Evolutionary conservation across 2,113 vertebrate species (phyloP).

Genomic region (Saimiri boliviensis): DNA sequence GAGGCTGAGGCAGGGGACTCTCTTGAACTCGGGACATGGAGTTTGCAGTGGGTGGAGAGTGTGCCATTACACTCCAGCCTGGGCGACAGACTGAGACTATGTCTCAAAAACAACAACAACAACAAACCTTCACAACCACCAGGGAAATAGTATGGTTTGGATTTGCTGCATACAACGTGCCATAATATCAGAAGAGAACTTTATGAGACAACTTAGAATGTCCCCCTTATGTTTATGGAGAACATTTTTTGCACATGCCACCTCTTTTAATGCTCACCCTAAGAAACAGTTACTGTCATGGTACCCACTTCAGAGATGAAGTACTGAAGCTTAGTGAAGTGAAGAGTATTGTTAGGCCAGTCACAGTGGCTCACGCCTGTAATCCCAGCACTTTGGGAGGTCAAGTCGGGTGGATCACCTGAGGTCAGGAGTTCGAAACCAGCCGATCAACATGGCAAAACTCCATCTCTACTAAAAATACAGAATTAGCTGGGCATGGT

Average conservation of each 20-base stretch:
- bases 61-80: too few species aligned
- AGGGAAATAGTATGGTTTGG: background rate
- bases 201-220: background rate
- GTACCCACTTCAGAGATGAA: constrained; percentile 13
- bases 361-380: background rate
- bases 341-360: background rate
- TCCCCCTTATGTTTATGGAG: background rate
- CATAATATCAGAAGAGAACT: background rate
- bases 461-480: background rate
- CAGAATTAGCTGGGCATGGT: background rate
- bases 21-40: too few species aligned
- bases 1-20: too few species aligned
- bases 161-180: background rate
- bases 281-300: background rate
- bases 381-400: background rate
- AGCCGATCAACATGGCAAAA: background rate
- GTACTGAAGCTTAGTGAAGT: background rate
- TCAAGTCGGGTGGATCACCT: background rate
- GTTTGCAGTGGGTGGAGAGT: too few species aligned
- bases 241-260: background rate
- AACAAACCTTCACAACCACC: background rate
- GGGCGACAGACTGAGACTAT: too few species aligned
- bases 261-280: background rate
- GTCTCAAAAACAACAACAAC: too few species aligned
- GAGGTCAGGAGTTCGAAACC: background rate